Percentiles rank a stretch among this genome's conserved stretches.
phyloP scores from a whole-genome alignment of 2,888 invertebrate genomes.

The Strigamia transsilvanica region DNA sequence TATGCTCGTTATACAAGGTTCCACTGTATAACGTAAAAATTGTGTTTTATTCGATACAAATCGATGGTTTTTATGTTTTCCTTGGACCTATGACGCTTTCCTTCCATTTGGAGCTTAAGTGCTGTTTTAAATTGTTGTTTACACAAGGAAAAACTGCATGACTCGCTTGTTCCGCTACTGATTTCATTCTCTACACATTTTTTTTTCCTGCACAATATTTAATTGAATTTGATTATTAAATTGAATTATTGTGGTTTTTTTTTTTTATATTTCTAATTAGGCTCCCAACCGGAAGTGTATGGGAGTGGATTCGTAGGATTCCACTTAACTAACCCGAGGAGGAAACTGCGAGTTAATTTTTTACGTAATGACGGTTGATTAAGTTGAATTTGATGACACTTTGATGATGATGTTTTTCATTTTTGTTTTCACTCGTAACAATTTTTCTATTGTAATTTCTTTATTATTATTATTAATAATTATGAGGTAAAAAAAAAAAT shows the following conservation, averaged over 20 bases:
- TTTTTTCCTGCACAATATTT: neutral
- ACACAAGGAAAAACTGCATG: slow-evolving; percentile 17
- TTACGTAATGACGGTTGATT: slow-evolving; percentile 37
- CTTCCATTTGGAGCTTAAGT: neutral
- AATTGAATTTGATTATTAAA: slow-evolving; percentile 40
- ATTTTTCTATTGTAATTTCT: slow-evolving; percentile 32
- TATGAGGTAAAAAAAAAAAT: neutral
- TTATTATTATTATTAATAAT: slow-evolving; percentile 1
- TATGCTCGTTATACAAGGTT: too few relatives aligned
- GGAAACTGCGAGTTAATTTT: slow-evolving; percentile 48
- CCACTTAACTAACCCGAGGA: slow-evolving; percentile 29
- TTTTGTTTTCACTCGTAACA: slow-evolving; percentile 1
- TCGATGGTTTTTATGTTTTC: too few relatives aligned
- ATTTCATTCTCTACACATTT: slow-evolving; percentile 18
- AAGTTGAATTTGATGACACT: slow-evolving; percentile 40
- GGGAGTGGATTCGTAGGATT: slow-evolving; percentile 33
- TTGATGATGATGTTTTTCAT: slow-evolving; percentile 33
- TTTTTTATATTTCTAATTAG: slow-evolving; percentile 40
- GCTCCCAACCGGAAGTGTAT: slow-evolving; percentile 17
- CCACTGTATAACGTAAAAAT: too few relatives aligned
- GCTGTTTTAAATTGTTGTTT: slow-evolving; percentile 12
- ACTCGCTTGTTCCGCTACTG: slow-evolving; percentile 26
- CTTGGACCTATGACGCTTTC: neutral
- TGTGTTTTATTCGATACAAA: too few relatives aligned
- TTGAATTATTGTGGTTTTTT: slow-evolving; percentile 24